Evolutionary conservation across 2,797 vertebrate genomes (phyloP), one percentile per base, ranked within the genome.

Genomic region (Peromyscus nudipes): DNA sequence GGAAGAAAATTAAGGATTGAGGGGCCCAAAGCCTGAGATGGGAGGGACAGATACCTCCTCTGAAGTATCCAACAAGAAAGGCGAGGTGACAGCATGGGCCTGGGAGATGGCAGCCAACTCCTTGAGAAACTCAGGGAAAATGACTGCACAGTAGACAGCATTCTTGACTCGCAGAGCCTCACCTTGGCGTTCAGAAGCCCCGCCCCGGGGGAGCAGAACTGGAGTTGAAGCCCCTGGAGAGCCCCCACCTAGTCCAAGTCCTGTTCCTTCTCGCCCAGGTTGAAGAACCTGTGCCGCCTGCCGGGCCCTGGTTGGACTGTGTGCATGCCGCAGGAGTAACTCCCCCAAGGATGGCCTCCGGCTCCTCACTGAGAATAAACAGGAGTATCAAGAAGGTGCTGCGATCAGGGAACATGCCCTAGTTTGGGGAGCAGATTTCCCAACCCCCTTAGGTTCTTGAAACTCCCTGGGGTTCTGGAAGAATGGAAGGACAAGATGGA

Each of bases 111-210:
- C 99, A 0, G 99, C 99, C 98, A 99, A 98, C 98, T 99, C 99
- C 98, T 99, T 99, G 93, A 99, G 99, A 98, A 99, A 99, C 98
- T 99, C 99, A 0, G 99, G 99, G 98, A 99, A 99, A 98, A 99
- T 99, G 92, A 99, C 99, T 0, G 99, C 99, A 60, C 99, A 99
- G 99, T 99, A 99, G 77, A 99, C 99, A 0, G 99, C 99, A 69
- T 99, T 99, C 98, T 99, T 99, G 91, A 99, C 99, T 0, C 99
- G 99, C 96, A 99, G 99, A 0, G 99, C 99, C 98, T 99, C 99
- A 0, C 99, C 99, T 97, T 99, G 99, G 96, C 99, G 99, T 98
- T 99, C 99, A 0, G 98, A 97, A 0, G 98, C 97, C 5, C 99
- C 98, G 4, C 98, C 98, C 97, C 99, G 99, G 52, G 99, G 97